These are phyloP conservation scores for Uropsilus gracilis DNA, from an alignment of 2,113 vertebrate genomes.

Conservation along the genomic window DNA sequence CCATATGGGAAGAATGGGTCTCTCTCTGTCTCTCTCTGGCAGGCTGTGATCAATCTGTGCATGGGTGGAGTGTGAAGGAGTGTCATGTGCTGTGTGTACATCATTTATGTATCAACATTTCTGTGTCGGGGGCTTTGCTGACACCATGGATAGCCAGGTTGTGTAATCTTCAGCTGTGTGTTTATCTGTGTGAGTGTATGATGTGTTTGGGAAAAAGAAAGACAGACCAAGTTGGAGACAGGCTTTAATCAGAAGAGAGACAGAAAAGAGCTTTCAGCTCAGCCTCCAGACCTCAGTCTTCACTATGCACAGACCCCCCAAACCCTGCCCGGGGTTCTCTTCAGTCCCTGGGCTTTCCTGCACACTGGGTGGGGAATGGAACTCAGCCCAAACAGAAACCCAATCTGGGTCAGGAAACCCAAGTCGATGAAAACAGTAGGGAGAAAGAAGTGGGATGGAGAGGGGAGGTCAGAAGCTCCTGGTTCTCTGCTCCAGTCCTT, in stretches of 20 bases:
- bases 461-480: not conserved
- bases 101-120: slow-evolving; percentile 70
- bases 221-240: slow-evolving; percentile 63
- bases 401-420: slow-evolving; percentile 71
- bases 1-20: not conserved
- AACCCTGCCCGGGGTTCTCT: not conserved
- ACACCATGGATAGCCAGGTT: slow-evolving; percentile 57
- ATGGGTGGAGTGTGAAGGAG: slow-evolving; percentile 67
- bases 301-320: not conserved
- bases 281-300: not conserved
- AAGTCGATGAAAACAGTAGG: slow-evolving; percentile 60
- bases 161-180: slow-evolving; percentile 77
- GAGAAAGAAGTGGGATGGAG: slow-evolving; percentile 39
- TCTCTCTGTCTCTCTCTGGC: not conserved
- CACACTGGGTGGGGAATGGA: slow-evolving; percentile 66
- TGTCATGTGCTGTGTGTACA: slow-evolving; percentile 65
- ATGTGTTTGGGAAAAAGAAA: slow-evolving; percentile 74
- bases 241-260: slow-evolving; percentile 64
- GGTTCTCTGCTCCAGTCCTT: not conserved
- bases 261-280: not conserved
- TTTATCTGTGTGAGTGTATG: slow-evolving; percentile 66
- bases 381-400: slow-evolving; percentile 75
- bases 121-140: slow-evolving; percentile 60
- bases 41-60: slow-evolving; percentile 68
- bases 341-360: slow-evolving; percentile 28